Percentiles rank a stretch among this genome's conserved stretches.
phyloP scores from a whole-genome alignment of 2,888 invertebrate species.

The Bugulina stolonifera region DNA sequence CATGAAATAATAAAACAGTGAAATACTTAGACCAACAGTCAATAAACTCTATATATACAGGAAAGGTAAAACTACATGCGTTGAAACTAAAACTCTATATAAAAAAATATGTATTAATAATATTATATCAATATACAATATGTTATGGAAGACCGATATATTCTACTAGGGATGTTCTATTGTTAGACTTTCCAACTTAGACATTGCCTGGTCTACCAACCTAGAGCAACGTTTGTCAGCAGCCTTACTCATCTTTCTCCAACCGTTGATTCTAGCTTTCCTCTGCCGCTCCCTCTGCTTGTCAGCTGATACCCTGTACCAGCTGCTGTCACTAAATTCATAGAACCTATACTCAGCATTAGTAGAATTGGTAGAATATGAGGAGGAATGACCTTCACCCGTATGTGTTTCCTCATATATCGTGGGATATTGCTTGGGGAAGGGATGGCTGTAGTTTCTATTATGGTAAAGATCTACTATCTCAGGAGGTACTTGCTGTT shows the following conservation, averaged over 20 bases:
- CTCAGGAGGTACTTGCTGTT: background rate
- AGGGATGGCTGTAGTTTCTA: background rate
- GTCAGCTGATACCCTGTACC: background rate
- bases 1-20: too few species aligned
- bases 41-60: too few species aligned
- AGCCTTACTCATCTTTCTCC: background rate
- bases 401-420: background rate
- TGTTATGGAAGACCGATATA: too few species aligned
- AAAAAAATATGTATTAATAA: too few species aligned
- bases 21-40: too few species aligned
- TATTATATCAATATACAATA: too few species aligned
- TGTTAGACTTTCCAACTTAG: background rate
- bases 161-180: too few species aligned
- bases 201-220: background rate
- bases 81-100: too few species aligned
- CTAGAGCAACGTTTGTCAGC: background rate
- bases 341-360: background rate
- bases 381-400: background rate
- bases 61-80: too few species aligned
- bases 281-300: background rate
- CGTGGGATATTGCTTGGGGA: background rate
- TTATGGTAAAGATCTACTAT: background rate
- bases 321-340: constrained; percentile 8
- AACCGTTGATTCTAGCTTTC: constrained; percentile 8
- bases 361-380: background rate